Percentiles rank a stretch among this genome's conserved stretches.
Conservation (phyloP, 2,113 vertebrate genomes). For the Myxocyprinus asiaticus region DNA sequence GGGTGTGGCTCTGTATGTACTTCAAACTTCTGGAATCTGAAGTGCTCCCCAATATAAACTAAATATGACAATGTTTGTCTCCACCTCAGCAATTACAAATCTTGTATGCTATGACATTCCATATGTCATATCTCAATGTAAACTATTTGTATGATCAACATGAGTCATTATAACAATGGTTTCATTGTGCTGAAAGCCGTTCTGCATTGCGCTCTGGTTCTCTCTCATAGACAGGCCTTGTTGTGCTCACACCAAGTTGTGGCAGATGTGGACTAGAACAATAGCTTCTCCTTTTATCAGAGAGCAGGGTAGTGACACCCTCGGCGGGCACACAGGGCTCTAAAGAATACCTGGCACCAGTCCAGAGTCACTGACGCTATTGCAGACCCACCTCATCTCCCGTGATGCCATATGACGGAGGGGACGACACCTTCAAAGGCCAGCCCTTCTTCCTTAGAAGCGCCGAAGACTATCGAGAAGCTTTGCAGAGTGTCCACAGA, state of each 20-base stretch:
- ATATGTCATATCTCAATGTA: slow-evolving; percentile 54
- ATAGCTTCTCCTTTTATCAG: slow-evolving; percentile 81
- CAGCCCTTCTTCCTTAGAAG: slow-evolving; percentile 80
- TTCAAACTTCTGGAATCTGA: not conserved
- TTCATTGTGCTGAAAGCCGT: slow-evolving; percentile 77
- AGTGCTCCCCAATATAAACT: not conserved
- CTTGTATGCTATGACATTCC: not conserved
- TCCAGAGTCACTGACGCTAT: slow-evolving; percentile 83
- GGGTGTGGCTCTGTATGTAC: not conserved
- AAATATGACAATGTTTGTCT: not conserved
- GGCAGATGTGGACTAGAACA: slow-evolving; percentile 91
- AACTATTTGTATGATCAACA: slow-evolving; percentile 61
- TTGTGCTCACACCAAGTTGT: slow-evolving; percentile 78
- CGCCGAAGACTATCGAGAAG: slow-evolving; percentile 82
- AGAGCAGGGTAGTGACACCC: slow-evolving; percentile 93
- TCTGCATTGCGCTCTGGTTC: slow-evolving; percentile 81
- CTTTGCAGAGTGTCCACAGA: slow-evolving; percentile 73
- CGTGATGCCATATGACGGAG: slow-evolving; percentile 83
- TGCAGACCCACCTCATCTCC: slow-evolving; percentile 84
- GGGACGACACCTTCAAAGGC: slow-evolving; percentile 96
- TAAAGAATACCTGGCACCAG: slow-evolving; percentile 86
- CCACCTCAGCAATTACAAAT: not conserved
- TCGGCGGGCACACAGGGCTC: slow-evolving; percentile 83
- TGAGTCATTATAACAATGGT: slow-evolving; percentile 68
- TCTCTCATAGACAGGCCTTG: slow-evolving; percentile 86